phyloP scores from a whole-genome alignment of 2,797 vertebrate genomes.

The Squalus acanthias region DNA sequence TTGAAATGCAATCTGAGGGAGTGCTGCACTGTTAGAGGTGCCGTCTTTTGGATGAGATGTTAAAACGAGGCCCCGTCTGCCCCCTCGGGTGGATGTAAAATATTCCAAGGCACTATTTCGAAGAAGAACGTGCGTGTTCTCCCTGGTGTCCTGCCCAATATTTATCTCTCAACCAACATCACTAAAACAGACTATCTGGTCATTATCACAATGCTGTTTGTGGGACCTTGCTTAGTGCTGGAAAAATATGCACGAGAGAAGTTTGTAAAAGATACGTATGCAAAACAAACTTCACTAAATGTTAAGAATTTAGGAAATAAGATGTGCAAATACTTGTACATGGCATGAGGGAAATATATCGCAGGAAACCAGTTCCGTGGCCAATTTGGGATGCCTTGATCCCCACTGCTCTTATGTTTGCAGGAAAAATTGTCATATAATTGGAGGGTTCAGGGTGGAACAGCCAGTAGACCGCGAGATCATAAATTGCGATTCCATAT shows the following conservation, averaged over 20 bases:
- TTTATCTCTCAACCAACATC: not conserved
- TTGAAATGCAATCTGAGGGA: not conserved
- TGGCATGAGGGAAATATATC: conserved; percentile 8
- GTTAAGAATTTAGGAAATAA: conserved; percentile 3
- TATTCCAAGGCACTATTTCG: not conserved
- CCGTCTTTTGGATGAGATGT: not conserved
- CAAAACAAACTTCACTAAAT: not conserved
- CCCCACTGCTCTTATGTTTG: conserved; percentile 22
- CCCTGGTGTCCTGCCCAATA: not conserved
- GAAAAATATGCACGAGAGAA: not conserved
- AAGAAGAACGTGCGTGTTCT: not conserved
- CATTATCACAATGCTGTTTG: not conserved
- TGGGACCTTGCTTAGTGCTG: not conserved
- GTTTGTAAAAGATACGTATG: not conserved
- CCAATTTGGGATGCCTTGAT: not conserved
- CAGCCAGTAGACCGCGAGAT: not conserved
- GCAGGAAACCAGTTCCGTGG: not conserved
- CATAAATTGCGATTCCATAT: not conserved
- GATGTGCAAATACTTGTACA: not conserved
- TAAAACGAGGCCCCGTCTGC: not conserved
- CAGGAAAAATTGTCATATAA: not conserved
- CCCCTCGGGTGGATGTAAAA: not conserved
- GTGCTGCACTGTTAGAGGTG: not conserved
- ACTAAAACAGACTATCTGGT: not conserved
- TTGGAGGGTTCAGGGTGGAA: conserved; percentile 22